Evolutionary conservation across 2,888 invertebrate genomes (phyloP).

Genomic region (Muscina levida): DNA sequence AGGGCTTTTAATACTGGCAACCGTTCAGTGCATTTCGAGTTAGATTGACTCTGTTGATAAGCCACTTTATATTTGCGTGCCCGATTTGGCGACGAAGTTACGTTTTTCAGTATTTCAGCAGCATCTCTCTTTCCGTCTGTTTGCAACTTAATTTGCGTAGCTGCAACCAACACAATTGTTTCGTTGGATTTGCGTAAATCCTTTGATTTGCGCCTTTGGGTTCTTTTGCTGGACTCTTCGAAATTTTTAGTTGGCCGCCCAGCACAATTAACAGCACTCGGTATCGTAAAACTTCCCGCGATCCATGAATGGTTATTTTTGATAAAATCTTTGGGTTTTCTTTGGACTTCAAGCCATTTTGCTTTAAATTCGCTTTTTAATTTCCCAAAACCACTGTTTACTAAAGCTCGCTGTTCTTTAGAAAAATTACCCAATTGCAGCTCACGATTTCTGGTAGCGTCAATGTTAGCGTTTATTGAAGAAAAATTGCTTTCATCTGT

Average conservation of each 20-base stretch:
- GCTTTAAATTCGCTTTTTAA: no score
- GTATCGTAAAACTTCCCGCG: no score
- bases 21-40: constrained; percentile 12
- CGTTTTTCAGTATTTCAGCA: constrained; percentile 11
- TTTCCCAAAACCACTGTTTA: no score
- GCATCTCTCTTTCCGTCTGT: constrained; percentile 25
- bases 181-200: constrained; percentile 20
- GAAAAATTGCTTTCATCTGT: no score
- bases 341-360: no score
- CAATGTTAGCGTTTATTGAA: no score
- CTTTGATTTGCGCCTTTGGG: constrained; percentile 17
- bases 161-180: constrained; percentile 19
- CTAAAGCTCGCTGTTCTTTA: no score
- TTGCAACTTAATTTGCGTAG: constrained; percentile 9
- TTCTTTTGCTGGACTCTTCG: constrained; percentile 18
- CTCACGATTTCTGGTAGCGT: no score
- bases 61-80: constrained; percentile 28
- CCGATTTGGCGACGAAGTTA: constrained; percentile 17
- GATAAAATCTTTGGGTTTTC: no score
- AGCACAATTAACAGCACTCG: no score
- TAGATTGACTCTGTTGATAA: constrained; percentile 13
- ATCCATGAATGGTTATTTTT: no score
- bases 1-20: constrained; percentile 14
- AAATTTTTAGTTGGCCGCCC: background rate
- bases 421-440: no score